Evolutionary conservation across 2,888 invertebrate genomes (phyloP).

Genomic region (Metacarcinus magister): DNA sequence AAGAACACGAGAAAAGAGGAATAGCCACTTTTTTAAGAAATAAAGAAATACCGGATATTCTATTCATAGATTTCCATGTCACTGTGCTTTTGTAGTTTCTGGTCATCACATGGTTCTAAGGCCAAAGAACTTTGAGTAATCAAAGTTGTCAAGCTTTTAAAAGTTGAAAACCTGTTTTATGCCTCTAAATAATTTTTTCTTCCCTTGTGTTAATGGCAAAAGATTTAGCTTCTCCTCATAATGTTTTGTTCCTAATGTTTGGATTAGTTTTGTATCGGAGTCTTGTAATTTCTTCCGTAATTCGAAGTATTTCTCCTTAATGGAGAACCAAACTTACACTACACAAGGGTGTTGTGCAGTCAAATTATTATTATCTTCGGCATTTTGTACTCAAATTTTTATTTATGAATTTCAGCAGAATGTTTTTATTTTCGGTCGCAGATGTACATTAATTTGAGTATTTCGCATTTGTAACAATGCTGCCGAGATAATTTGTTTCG

Average conservation of each 20-base stretch:
- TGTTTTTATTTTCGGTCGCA: not conserved
- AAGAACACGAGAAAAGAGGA: not conserved
- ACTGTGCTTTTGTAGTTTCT: not conserved
- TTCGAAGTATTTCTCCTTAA: not conserved
- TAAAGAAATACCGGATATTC: not conserved
- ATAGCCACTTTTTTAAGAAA: not conserved
- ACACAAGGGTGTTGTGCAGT: not conserved
- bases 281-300: not conserved
- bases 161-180: not conserved
- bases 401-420: not conserved
- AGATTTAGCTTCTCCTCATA: not conserved
- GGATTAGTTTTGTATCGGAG: not conserved
- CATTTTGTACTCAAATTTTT: not conserved
- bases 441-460: not conserved
- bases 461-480: not conserved
- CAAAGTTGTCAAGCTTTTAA: not conserved
- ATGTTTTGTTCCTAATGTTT: not conserved
- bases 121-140: not conserved
- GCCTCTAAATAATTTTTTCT: not conserved
- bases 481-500: too few relatives aligned
- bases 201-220: not conserved
- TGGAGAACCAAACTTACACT: not conserved
- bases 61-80: not conserved
- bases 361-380: not conserved
- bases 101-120: not conserved